These are phyloP conservation scores for Alligator mississippiensis DNA, from an alignment of 2,113 vertebrate genomes.

Conservation along the genomic window DNA sequence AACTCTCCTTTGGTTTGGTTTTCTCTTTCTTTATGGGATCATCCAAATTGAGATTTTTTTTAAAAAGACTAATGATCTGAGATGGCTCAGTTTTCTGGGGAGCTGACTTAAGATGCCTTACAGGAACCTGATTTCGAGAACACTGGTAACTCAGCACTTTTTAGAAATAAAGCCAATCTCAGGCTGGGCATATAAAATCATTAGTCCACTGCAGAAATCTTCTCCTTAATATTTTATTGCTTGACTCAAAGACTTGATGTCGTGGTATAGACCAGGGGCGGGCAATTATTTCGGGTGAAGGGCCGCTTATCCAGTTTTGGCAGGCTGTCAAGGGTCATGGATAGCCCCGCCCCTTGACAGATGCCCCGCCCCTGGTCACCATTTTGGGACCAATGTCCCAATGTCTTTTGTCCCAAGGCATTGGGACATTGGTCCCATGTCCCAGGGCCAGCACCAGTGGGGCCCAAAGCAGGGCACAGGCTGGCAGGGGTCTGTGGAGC, in stretches of 20 bases:
- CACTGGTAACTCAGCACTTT: fast-evolving
- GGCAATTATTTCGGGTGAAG: too few relatives aligned
- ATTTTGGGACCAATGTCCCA: too few relatives aligned
- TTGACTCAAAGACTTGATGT: background rate
- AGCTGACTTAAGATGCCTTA: background rate
- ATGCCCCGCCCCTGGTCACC: too few relatives aligned
- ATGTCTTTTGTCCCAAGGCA: too few relatives aligned
- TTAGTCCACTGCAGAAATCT: background rate
- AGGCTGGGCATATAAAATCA: fast-evolving
- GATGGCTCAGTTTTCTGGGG: background rate
- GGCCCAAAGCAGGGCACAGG: too few relatives aligned
- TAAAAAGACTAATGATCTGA: background rate
- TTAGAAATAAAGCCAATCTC: background rate
- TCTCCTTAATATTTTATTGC: background rate
- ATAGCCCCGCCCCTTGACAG: too few relatives aligned
- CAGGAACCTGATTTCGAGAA: background rate
- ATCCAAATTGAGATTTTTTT: background rate
- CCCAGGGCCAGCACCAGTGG: too few relatives aligned
- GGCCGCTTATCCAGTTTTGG: too few relatives aligned
- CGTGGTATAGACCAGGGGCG: background rate
- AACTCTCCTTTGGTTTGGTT: background rate
- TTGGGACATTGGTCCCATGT: too few relatives aligned
- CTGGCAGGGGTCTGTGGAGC: too few relatives aligned
- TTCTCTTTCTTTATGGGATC: background rate
- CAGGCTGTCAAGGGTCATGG: too few relatives aligned